phyloP scores from a whole-genome alignment of 2,113 vertebrate species.

The Silurus asotus region DNA sequence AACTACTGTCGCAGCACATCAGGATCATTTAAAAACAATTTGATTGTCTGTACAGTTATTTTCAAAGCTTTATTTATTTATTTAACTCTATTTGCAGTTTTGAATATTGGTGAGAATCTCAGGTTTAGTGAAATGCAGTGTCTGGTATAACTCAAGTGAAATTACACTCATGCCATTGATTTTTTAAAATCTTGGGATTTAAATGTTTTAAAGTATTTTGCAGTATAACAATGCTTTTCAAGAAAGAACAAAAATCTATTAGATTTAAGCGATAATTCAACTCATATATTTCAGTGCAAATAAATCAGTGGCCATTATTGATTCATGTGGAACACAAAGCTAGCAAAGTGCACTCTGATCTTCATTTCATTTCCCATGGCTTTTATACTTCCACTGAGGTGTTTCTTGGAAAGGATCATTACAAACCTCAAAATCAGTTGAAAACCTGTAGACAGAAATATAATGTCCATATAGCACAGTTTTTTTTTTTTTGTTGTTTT shows the following conservation, averaged over 20 bases:
- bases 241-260: neutral
- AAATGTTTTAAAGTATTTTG: neutral
- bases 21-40: no score
- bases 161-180: neutral
- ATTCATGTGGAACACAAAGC: neutral
- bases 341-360: neutral
- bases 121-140: neutral
- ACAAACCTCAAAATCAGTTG: neutral
- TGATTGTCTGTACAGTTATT: neutral
- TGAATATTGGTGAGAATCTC: neutral
- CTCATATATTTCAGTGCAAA: neutral
- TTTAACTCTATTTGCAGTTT: neutral
- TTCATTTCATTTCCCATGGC: neutral
- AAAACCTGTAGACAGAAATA: neutral
- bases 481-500: neutral
- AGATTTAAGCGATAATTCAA: neutral
- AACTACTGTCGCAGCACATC: neutral
- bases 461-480: constrained; percentile 1
- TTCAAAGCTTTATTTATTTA: no score
- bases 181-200: neutral
- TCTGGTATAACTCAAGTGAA: neutral
- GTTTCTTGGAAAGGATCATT: constrained; percentile 21
- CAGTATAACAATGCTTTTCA: neutral
- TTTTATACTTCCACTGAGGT: neutral
- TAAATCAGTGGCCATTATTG: neutral